Percentiles rank a stretch among this genome's conserved stretches.
Evolutionary conservation across 2,888 invertebrate genomes (phyloP).

Genomic region (Taphrorychus bicolor): DNA sequence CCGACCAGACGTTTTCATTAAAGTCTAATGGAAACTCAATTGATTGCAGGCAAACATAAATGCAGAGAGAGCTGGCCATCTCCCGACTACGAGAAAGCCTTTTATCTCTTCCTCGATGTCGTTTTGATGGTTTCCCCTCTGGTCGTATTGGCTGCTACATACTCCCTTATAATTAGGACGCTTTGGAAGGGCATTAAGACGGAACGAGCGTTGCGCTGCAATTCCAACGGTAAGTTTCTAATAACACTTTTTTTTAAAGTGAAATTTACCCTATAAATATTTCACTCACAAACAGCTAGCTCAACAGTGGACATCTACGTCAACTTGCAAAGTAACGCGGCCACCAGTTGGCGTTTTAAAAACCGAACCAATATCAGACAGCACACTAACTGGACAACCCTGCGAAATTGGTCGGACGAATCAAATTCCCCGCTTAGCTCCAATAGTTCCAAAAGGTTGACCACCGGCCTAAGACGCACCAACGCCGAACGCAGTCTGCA

Average conservation of each 20-base stretch:
- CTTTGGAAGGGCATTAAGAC: constrained; percentile 60
- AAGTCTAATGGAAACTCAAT: no score
- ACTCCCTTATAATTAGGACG: constrained; percentile 65
- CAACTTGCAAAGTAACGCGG: constrained; percentile 58
- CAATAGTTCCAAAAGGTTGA: constrained; percentile 45
- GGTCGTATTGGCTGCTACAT: constrained; percentile 69
- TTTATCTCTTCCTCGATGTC: constrained; percentile 69
- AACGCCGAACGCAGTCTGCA: constrained; percentile 62
- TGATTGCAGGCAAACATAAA: constrained; percentile 64
- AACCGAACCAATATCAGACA: constrained; percentile 26
- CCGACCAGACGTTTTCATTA: no score
- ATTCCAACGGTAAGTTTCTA: constrained; percentile 21
- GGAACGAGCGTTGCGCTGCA: constrained; percentile 49
- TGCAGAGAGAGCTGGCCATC: constrained; percentile 69
- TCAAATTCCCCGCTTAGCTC: constrained; percentile 49
- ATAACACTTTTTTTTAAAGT: no score
- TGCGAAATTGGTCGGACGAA: constrained; percentile 34
- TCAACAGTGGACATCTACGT: constrained; percentile 60
- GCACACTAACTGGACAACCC: constrained; percentile 25
- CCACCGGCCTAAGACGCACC: constrained; percentile 54
- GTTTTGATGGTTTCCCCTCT: constrained; percentile 72
- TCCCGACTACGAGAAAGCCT: constrained; percentile 64
- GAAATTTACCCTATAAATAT: no score
- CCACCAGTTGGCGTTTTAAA: constrained; percentile 52
- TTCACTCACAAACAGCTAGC: no score